Evolutionary conservation across 1,140 invertebrate genomes (phyloP).

Genomic region (Nomia melanderi): DNA sequence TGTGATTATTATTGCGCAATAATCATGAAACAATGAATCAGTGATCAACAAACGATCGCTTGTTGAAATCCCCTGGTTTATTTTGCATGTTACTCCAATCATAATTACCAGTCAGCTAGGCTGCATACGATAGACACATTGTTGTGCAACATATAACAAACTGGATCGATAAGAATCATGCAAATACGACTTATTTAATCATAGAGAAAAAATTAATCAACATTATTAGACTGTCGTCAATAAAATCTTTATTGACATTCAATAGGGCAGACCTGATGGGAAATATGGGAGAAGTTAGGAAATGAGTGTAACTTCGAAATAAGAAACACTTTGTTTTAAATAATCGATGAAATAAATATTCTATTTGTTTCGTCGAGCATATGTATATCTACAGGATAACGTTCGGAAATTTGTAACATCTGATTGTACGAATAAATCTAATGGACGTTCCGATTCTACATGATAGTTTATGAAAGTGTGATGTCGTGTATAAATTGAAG

Average conservation of each 20-base stretch:
- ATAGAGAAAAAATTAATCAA: no score
- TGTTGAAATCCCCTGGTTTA: no score
- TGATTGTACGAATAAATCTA: background rate
- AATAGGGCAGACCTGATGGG: no score
- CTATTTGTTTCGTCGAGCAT: background rate
- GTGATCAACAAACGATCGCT: background rate
- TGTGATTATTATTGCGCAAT: background rate
- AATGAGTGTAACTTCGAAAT: background rate
- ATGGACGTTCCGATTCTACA: background rate
- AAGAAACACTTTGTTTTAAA: background rate
- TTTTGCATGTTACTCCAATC: no score
- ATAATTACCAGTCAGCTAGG: no score
- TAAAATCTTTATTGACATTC: no score
- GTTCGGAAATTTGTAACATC: background rate
- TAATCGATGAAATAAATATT: background rate
- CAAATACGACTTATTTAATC: no score
- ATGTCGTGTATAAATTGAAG: conserved; percentile 21
- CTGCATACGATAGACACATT: no score
- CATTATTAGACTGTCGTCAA: no score
- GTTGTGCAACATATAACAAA: no score
- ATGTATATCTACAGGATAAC: conserved; percentile 10
- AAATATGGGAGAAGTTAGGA: background rate
- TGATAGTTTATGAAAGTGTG: background rate
- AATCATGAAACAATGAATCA: background rate
- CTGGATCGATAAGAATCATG: no score